A percentile compares a stretch with the other conserved stretches of the same genome.
phyloP scores from a whole-genome alignment of 2,113 vertebrate species.

The Taxidea taxus region DNA sequence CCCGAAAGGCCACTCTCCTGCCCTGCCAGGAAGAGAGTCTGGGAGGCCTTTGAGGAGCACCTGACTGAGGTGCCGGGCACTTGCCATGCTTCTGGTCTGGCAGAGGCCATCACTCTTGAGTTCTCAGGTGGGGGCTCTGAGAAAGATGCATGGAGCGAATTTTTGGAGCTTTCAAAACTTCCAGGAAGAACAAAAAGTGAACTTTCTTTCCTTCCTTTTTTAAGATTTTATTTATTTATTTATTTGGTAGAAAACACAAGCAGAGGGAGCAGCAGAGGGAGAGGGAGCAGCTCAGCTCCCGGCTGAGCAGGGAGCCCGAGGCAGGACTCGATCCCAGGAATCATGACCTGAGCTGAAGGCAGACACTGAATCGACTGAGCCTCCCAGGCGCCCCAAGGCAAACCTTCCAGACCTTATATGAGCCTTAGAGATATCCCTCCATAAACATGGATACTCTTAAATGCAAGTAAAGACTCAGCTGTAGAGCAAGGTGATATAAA shows the following conservation, averaged over 20 bases:
- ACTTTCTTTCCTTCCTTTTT: not conserved
- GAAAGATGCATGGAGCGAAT: not conserved
- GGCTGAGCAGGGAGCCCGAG: not conserved
- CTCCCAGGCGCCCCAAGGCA: not conserved
- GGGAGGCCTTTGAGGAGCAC: not conserved
- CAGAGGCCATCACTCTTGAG: not conserved
- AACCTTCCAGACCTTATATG: not conserved
- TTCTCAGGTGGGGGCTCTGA: not conserved
- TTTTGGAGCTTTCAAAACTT: not conserved
- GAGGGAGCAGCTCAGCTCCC: not conserved
- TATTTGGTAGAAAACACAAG: not conserved
- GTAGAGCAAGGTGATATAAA: not conserved
- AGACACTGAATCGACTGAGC: not conserved
- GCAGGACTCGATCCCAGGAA: not conserved
- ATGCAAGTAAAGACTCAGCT: not conserved
- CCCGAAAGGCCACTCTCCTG: not conserved
- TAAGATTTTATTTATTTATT: not conserved
- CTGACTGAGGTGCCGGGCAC: not conserved
- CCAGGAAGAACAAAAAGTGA: not conserved
- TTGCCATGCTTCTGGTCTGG: rapidly evolving
- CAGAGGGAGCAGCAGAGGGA: not conserved
- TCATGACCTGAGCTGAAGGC: not conserved
- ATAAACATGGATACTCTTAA: not conserved
- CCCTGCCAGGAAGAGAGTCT: not conserved
- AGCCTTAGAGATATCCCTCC: not conserved